A percentile compares a stretch with the other conserved stretches of the same genome.
Conservation (phyloP, 2,797 vertebrate species). For the Pantherophis vulpinus region DNA sequence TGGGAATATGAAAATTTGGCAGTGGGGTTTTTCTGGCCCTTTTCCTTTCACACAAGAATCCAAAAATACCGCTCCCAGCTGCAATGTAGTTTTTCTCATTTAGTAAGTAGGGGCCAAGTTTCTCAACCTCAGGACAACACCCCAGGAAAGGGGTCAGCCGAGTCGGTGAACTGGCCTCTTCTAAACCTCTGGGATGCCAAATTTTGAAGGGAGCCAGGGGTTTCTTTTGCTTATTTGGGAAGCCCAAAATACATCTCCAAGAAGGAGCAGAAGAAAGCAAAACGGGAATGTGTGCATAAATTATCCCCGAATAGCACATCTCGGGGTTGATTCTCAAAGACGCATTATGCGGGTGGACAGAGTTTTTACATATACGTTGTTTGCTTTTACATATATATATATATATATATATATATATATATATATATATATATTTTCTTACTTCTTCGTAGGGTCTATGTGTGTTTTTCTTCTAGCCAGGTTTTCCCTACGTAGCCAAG, state of each 20-base stretch:
- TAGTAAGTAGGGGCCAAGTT: neutral
- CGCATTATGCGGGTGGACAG: neutral
- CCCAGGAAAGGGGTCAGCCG: neutral
- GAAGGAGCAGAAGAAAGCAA: neutral
- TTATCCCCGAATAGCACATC: neutral
- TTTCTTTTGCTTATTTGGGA: neutral
- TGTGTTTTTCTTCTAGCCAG: too few relatives aligned
- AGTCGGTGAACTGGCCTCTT: neutral
- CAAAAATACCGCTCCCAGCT: slow-evolving; percentile 6
- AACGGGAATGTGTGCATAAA: neutral
- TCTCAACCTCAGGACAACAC: neutral
- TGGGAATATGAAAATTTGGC: slow-evolving; percentile 14
- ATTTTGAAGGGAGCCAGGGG: neutral
- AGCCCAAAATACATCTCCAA: neutral
- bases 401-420: too few relatives aligned
- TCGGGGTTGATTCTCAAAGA: neutral
- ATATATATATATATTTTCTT: too few relatives aligned
- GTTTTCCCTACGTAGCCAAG: too few relatives aligned
- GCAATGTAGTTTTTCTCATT: neutral
- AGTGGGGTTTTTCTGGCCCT: neutral
- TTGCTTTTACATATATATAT: neutral
- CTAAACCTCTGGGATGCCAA: neutral
- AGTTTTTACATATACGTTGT: neutral
- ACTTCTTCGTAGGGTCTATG: too few relatives aligned
- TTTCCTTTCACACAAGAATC: slow-evolving; percentile 3